phyloP scores from a whole-genome alignment of 2,797 vertebrate species.

The Poeciliopsis infans region DNA sequence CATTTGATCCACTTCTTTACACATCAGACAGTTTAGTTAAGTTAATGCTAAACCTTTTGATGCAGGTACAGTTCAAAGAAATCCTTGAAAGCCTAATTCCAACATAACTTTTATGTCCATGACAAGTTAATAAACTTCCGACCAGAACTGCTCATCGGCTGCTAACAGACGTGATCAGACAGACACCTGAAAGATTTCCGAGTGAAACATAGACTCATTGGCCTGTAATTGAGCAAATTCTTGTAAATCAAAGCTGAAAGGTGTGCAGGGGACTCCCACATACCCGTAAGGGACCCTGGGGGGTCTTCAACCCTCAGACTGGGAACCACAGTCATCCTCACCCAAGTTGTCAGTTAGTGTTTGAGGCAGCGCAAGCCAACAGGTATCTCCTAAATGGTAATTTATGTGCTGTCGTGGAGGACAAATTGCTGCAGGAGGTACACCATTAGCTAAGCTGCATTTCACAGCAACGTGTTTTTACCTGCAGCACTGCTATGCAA shows the following conservation, averaged over 20 bases:
- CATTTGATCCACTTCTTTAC: background rate
- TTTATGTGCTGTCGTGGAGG: slow-evolving; percentile 70
- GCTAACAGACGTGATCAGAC: slow-evolving; percentile 27
- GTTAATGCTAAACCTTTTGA: background rate
- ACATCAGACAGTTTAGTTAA: background rate
- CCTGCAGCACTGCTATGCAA: slow-evolving; percentile 80
- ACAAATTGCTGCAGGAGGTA: slow-evolving; percentile 78
- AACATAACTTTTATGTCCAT: background rate
- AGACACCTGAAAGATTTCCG: slow-evolving; percentile 18
- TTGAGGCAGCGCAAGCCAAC: slow-evolving; percentile 5
- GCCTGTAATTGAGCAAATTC: slow-evolving; percentile 49
- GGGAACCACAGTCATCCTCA: background rate
- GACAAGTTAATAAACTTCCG: slow-evolving; percentile 8
- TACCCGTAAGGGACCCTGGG: slow-evolving; percentile 13
- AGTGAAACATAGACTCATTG: slow-evolving; percentile 25
- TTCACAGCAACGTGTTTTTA: slow-evolving; percentile 75
- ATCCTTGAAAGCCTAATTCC: background rate
- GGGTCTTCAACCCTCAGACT: slow-evolving; percentile 12
- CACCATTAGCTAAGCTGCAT: slow-evolving; percentile 70
- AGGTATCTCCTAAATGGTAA: slow-evolving; percentile 65
- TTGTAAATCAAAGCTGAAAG: slow-evolving; percentile 49
- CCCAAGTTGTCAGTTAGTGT: slow-evolving; percentile 38
- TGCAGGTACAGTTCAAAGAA: slow-evolving; percentile 1
- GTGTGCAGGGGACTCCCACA: slow-evolving; percentile 41
- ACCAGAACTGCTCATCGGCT: slow-evolving; percentile 1